Evolutionary conservation across 2,113 vertebrate genomes (phyloP).

Genomic region (Balaeniceps rex): DNA sequence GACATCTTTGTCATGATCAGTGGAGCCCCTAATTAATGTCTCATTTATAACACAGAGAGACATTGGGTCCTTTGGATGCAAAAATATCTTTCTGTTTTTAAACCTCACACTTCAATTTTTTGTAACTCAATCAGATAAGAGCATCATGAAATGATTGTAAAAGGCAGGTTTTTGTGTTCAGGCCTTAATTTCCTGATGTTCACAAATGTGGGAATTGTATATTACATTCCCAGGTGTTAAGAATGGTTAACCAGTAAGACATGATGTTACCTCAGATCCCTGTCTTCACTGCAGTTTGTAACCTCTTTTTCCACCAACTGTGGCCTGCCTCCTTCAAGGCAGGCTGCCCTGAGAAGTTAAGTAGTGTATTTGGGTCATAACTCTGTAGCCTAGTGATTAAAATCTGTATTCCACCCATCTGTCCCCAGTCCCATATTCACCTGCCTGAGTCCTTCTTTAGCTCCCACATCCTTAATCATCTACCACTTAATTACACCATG

Average conservation of each 20-base stretch:
- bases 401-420: neutral
- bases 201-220: neutral
- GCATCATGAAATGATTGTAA: neutral
- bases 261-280: neutral
- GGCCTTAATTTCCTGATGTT: neutral
- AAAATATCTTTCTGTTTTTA: neutral
- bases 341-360: neutral
- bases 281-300: neutral
- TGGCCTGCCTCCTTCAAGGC: neutral
- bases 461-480: neutral
- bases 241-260: neutral
- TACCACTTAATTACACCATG: neutral
- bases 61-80: neutral
- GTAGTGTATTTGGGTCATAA: neutral
- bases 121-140: neutral
- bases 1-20: neutral
- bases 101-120: neutral
- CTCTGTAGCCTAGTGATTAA: neutral
- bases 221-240: neutral
- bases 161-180: neutral
- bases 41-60: neutral
- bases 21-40: neutral
- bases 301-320: neutral
- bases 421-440: neutral
- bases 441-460: neutral